A percentile compares a stretch with the other conserved stretches of the same genome.
phyloP scores from a whole-genome alignment of 1,140 invertebrate genomes.

The Cotesia glomerata region DNA sequence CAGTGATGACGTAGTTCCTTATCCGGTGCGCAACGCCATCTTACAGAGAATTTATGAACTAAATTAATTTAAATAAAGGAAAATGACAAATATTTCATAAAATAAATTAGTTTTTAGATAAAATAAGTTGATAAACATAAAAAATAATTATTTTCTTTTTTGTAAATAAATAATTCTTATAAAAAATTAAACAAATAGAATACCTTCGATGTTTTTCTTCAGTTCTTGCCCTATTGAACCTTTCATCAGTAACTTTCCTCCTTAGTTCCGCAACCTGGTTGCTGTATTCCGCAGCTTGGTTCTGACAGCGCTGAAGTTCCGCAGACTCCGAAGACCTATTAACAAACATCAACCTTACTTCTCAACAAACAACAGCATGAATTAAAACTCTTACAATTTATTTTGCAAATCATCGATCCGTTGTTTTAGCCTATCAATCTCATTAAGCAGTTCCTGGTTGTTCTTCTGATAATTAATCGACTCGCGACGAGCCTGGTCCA shows the following conservation, averaged over 20 bases:
- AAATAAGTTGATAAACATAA: too few relatives aligned
- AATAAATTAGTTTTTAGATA: too few relatives aligned
- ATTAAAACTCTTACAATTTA: conserved; percentile 63
- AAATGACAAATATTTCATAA: too few relatives aligned
- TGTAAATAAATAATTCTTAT: too few relatives aligned
- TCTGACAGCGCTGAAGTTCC: conserved; percentile 65
- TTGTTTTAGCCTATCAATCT: conserved; percentile 58
- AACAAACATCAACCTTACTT: background rate
- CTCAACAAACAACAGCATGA: background rate
- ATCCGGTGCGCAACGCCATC: too few relatives aligned
- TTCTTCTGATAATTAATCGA: conserved; percentile 59
- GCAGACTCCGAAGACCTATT: conserved; percentile 58
- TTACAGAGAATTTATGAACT: too few relatives aligned
- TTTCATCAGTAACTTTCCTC: conserved; percentile 65
- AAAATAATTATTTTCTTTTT: too few relatives aligned
- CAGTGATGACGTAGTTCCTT: too few relatives aligned
- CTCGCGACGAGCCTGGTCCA: conserved; percentile 63
- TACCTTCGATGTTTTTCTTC: conserved; percentile 56
- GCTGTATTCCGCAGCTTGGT: conserved; percentile 64
- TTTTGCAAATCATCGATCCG: conserved; percentile 60
- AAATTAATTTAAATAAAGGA: too few relatives aligned
- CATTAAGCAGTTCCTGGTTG: conserved; percentile 64
- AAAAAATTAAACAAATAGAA: too few relatives aligned
- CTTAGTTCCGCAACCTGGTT: conserved; percentile 65
- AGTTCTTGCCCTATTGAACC: conserved; percentile 57